A percentile compares a stretch with the other conserved stretches of the same genome.
These are phyloP conservation scores for Phocides pigmalion DNA, from an alignment of 1,140 invertebrate genomes.

Conservation along the genomic window DNA sequence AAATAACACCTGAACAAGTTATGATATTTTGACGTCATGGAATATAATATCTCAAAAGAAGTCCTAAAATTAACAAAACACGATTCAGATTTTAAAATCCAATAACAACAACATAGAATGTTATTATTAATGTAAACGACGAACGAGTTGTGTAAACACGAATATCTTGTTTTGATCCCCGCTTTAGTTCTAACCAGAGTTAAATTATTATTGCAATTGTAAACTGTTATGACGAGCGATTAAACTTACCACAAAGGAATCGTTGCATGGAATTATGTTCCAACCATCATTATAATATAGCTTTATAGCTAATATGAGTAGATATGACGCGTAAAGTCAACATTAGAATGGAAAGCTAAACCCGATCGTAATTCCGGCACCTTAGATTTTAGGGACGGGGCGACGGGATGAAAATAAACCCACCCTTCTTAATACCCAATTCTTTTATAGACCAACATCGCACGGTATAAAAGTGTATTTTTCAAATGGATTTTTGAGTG, in stretches of 20 bases:
- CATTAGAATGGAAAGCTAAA: constrained; percentile 58
- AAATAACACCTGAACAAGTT: too few species aligned
- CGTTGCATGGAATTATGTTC: constrained; percentile 47
- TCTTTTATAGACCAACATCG: constrained; percentile 49
- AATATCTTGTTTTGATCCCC: constrained; percentile 67
- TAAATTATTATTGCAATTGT: constrained; percentile 79
- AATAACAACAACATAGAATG: constrained; percentile 51
- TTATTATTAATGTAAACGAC: constrained; percentile 57
- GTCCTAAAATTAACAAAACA: constrained; percentile 3
- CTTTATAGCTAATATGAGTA: constrained; percentile 67
- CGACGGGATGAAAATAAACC: constrained; percentile 56
- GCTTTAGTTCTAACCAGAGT: constrained; percentile 57
- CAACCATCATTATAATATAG: constrained; percentile 46
- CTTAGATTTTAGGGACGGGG: constrained; percentile 60
- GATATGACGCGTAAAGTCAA: constrained; percentile 50
- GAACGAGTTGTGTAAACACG: constrained; percentile 56
- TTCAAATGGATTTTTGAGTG: constrained; percentile 84
- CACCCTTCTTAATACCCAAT: constrained; percentile 59
- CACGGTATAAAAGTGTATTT: constrained; percentile 75
- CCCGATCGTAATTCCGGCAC: constrained; percentile 56
- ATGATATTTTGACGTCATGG: too few species aligned
- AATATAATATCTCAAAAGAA: neutral
- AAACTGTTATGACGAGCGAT: constrained; percentile 74
- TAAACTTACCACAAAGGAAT: constrained; percentile 68
- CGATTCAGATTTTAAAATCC: constrained; percentile 45